Evolutionary conservation across 2,113 vertebrate genomes (phyloP).

Genomic region (Podilymbus podiceps): DNA sequence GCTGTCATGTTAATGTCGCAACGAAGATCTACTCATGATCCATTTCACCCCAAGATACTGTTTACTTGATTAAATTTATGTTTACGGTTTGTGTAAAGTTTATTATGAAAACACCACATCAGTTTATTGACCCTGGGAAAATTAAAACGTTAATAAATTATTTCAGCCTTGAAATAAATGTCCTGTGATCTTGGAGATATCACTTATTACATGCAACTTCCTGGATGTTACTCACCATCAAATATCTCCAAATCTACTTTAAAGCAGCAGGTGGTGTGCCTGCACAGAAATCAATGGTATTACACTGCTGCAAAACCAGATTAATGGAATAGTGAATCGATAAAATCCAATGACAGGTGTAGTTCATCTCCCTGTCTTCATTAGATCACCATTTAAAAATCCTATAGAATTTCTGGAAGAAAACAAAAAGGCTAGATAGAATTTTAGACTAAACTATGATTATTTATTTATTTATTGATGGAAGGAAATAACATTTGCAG

Average conservation of each 20-base stretch:
- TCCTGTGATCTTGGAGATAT: not conserved
- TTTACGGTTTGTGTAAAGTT: not conserved
- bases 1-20: not conserved
- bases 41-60: not conserved
- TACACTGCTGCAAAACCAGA: not conserved
- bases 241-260: constrained; percentile 2
- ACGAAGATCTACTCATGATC: not conserved
- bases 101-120: not conserved
- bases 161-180: not conserved
- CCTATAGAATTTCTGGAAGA: not conserved
- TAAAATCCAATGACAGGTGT: not conserved
- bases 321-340: not conserved
- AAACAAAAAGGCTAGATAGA: not conserved
- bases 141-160: not conserved
- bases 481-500: not conserved
- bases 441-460: not conserved
- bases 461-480: not conserved
- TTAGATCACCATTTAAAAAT: not conserved
- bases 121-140: not conserved
- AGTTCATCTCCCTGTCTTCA: constrained; percentile 5
- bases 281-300: constrained; percentile 13
- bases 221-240: not conserved
- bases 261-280: not conserved
- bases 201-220: not conserved
- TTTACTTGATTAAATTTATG: not conserved